Percentiles rank a stretch among this genome's conserved stretches.
phyloP scores from a whole-genome alignment of 2,113 vertebrate species.

The Chiloscyllium plagiosum region DNA sequence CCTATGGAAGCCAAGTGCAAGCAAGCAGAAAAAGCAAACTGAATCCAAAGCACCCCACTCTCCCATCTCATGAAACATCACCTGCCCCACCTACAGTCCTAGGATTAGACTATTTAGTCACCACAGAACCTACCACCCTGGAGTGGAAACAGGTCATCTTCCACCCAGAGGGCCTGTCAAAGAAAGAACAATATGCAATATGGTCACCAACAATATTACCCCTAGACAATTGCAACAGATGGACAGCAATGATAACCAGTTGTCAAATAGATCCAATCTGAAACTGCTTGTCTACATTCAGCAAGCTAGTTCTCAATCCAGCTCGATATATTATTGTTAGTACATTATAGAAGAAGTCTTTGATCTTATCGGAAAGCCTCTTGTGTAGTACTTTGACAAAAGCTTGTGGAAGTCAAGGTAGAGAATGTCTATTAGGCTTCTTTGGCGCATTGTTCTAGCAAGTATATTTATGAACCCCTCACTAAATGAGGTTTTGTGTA shows the following conservation, averaged over 20 bases:
- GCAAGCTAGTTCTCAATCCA: background rate
- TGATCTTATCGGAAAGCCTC: background rate
- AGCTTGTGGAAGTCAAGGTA: background rate
- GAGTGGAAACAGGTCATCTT: too few relatives aligned
- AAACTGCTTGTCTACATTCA: background rate
- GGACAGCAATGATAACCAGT: background rate
- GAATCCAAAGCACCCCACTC: too few relatives aligned
- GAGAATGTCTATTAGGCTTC: background rate
- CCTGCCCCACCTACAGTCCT: too few relatives aligned
- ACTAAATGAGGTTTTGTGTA: background rate
- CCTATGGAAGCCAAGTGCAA: too few relatives aligned
- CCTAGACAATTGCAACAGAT: too few relatives aligned
- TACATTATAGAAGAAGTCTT: background rate
- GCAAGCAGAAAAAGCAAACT: too few relatives aligned
- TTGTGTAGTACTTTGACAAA: background rate
- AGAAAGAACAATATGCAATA: too few relatives aligned
- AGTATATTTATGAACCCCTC: background rate
- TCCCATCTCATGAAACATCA: too few relatives aligned
- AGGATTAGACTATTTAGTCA: too few relatives aligned
- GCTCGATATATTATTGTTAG: background rate
- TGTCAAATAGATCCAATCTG: background rate
- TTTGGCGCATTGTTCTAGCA: background rate
- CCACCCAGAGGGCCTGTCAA: too few relatives aligned
- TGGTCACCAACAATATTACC: too few relatives aligned
- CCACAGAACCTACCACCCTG: too few relatives aligned